Evolutionary conservation across 92 coral and sea anemone genomes (phyloP).

Genomic region (Blastomussa wellsi): DNA sequence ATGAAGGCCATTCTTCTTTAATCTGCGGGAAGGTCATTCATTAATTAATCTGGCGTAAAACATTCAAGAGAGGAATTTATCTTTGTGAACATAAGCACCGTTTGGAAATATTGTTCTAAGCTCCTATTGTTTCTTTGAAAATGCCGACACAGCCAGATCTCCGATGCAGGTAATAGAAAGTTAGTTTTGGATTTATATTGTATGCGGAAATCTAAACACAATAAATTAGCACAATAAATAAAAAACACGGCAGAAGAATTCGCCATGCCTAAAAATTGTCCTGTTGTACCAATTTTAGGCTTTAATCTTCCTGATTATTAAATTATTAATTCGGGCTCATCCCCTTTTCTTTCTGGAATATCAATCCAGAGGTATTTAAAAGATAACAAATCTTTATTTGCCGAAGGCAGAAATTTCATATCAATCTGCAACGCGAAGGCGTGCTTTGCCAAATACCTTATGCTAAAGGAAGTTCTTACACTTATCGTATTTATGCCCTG

Average conservation of each 20-base stretch:
- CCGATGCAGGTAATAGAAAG: neutral
- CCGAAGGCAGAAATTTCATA: conserved; percentile 26
- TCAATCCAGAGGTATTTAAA: conserved; percentile 10
- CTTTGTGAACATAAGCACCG: neutral
- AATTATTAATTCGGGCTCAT: neutral
- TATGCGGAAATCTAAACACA: neutral
- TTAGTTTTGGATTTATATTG: neutral
- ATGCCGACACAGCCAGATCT: conserved; percentile 20
- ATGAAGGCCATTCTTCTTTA: neutral
- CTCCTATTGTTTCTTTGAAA: conserved; percentile 30
- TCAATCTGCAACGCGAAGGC: conserved; percentile 35
- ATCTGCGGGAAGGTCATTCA: conserved; percentile 32
- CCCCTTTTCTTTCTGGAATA: conserved; percentile 5
- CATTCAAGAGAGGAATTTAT: conserved; percentile 12
- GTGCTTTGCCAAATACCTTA: conserved; percentile 30
- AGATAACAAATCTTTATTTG: conserved; percentile 44
- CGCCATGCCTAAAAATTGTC: too few relatives aligned
- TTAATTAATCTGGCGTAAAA: conserved; percentile 33
- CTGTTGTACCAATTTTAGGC: neutral
- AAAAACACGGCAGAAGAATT: conserved; percentile 5
- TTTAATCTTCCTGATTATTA: conserved; percentile 20
- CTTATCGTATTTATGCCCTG: conserved; percentile 25
- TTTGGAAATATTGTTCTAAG: conserved; percentile 33
- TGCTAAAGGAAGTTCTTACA: conserved; percentile 37
- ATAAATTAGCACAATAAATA: neutral